These are phyloP conservation scores for Zosterops borbonicus DNA, from an alignment of 2,113 vertebrate species.

Conservation along the genomic window DNA sequence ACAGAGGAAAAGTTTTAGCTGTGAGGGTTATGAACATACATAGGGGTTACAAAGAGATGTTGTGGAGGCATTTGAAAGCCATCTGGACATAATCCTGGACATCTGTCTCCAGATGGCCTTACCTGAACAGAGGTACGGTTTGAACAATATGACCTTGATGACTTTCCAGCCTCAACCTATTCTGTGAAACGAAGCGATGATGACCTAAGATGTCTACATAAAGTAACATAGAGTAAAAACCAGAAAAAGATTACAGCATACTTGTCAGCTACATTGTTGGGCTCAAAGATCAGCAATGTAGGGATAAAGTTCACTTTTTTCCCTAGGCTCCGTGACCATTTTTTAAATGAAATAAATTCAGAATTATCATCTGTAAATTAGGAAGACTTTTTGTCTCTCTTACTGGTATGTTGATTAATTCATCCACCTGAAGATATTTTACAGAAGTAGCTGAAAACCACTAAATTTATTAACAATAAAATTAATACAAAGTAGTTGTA, in stretches of 20 bases:
- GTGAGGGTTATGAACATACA: background rate
- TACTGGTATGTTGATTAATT: background rate
- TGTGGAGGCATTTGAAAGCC: background rate
- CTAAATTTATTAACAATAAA: too few species aligned
- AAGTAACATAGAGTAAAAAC: background rate
- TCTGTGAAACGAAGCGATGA: background rate
- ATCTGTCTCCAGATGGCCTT: background rate
- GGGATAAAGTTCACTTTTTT: background rate
- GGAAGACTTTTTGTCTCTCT: background rate
- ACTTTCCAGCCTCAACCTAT: background rate
- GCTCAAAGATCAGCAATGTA: background rate
- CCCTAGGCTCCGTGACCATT: background rate
- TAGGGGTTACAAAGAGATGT: background rate
- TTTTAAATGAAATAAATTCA: background rate
- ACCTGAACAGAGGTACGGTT: rapidly evolving
- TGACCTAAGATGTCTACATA: background rate
- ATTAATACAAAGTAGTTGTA: too few species aligned
- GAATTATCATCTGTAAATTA: background rate
- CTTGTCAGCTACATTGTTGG: background rate
- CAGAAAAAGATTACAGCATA: background rate
- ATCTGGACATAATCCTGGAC: background rate
- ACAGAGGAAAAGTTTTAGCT: background rate
- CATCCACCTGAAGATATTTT: too few species aligned
- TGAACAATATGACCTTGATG: background rate
- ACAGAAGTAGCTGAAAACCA: too few species aligned